Conservation (phyloP, 1,140 invertebrate genomes). For the Eurosta solidaginis region DNA sequence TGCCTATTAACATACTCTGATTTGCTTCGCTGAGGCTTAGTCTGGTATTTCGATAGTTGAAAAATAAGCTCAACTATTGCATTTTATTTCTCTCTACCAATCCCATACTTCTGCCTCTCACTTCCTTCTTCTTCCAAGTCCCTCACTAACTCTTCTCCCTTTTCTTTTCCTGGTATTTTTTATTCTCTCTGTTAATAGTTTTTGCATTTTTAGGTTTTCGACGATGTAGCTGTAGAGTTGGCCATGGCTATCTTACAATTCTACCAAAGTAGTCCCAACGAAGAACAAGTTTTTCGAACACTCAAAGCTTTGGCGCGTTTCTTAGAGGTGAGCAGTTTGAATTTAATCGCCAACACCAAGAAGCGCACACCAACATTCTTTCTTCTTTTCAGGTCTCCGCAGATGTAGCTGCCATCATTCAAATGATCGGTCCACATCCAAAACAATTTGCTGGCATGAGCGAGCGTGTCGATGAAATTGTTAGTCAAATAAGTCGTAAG, state of each 20-base stretch:
- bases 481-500: slow-evolving; percentile 73
- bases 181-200: no score
- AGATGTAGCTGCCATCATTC: slow-evolving; percentile 85
- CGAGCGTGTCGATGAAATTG: slow-evolving; percentile 77
- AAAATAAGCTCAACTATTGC: no score
- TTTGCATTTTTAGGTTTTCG: slow-evolving; percentile 80
- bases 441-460: slow-evolving; percentile 80
- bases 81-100: no score
- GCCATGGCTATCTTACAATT: slow-evolving; percentile 91
- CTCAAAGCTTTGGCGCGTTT: slow-evolving; percentile 81
- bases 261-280: slow-evolving; percentile 76
- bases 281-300: slow-evolving; percentile 79
- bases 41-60: no score
- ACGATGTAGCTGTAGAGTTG: slow-evolving; percentile 90
- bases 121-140: no score
- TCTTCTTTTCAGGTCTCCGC: slow-evolving; percentile 60
- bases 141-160: no score
- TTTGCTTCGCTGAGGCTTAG: no score
- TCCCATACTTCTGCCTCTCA: no score
- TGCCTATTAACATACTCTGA: no score
- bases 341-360: neutral
- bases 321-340: slow-evolving; percentile 67
- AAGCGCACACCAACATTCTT: no score
- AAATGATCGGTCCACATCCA: slow-evolving; percentile 91
- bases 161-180: no score